phyloP scores from a whole-genome alignment of 2,113 vertebrate genomes.

The Boleophthalmus pectinirostris region DNA sequence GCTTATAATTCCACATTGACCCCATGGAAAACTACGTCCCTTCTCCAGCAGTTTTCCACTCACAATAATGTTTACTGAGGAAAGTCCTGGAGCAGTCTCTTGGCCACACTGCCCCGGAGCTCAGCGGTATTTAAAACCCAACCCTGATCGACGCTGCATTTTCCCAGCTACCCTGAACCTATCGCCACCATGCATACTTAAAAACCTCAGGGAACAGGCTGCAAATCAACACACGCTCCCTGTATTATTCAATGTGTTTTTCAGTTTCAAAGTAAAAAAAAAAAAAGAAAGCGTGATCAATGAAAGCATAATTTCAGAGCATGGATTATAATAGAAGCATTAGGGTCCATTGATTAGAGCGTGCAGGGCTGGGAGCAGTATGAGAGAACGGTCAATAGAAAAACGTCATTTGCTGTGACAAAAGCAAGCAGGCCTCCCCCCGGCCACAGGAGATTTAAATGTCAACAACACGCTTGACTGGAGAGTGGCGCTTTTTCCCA shows the following conservation, averaged over 20 bases:
- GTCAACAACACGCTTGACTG: slow-evolving; percentile 49
- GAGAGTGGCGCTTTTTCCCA: background rate
- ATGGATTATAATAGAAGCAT: slow-evolving; percentile 76
- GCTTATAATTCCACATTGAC: background rate
- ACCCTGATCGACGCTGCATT: slow-evolving; percentile 56
- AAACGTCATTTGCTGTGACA: slow-evolving; percentile 59
- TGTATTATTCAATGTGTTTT: slow-evolving; percentile 10
- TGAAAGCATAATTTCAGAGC: slow-evolving; percentile 68
- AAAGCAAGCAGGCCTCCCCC: slow-evolving; percentile 45
- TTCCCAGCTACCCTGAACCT: slow-evolving; percentile 22
- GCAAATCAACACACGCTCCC: slow-evolving; percentile 17
- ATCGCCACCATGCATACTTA: slow-evolving; percentile 34
- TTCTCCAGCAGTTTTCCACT: slow-evolving; percentile 27
- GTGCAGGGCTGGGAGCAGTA: slow-evolving; percentile 41
- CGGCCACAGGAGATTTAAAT: slow-evolving; percentile 50
- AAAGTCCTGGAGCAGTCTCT: slow-evolving; percentile 52
- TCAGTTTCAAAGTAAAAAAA: slow-evolving; percentile 32
- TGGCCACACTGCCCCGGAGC: background rate
- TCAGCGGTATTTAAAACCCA: slow-evolving; percentile 53
- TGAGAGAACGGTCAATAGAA: slow-evolving; percentile 66
- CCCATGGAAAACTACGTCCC: slow-evolving; percentile 5
- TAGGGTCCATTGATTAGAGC: slow-evolving; percentile 68
- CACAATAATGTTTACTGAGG: slow-evolving; percentile 32
- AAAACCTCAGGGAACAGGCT: slow-evolving; percentile 51
- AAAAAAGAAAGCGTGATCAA: slow-evolving; percentile 65